These are phyloP conservation scores for Lagodon rhomboides DNA, from an alignment of 2,797 vertebrate species.

Conservation along the genomic window DNA sequence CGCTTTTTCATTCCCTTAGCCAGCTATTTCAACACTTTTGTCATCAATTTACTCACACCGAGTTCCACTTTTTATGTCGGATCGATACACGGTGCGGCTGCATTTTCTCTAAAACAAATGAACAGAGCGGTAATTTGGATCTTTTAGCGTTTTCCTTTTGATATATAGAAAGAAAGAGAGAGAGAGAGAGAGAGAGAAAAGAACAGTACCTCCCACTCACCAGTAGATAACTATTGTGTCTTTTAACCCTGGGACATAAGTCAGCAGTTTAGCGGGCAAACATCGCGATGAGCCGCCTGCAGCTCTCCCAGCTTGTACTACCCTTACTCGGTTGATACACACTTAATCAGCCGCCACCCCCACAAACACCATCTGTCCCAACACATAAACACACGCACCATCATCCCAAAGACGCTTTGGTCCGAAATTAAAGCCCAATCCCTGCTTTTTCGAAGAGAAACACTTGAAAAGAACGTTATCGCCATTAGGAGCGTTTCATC, in stretches of 20 bases:
- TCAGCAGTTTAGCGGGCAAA: constrained; percentile 73
- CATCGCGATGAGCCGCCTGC: constrained; percentile 74
- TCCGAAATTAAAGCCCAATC: constrained; percentile 58
- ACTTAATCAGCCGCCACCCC: constrained; percentile 68
- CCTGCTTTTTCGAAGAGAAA: constrained; percentile 38
- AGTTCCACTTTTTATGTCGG: constrained; percentile 35
- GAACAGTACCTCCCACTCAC: constrained; percentile 51
- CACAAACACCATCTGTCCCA: constrained; percentile 69
- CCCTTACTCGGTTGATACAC: constrained; percentile 68
- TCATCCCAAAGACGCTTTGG: constrained; percentile 47
- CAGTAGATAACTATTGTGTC: constrained; percentile 51
- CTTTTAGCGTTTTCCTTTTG: neutral
- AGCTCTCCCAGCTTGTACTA: constrained; percentile 70
- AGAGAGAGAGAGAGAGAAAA: constrained; percentile 17
- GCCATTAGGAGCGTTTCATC: constrained; percentile 33
- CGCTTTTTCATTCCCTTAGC: constrained; percentile 10
- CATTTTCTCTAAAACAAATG: constrained; percentile 34
- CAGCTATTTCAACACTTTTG: constrained; percentile 9
- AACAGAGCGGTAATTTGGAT: constrained; percentile 1
- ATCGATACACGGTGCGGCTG: constrained; percentile 40
- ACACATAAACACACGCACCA: constrained; percentile 48
- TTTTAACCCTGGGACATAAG: constrained; percentile 69
- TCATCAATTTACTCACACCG: constrained; percentile 27
- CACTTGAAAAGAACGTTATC: constrained; percentile 19
- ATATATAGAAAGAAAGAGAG: neutral